phyloP scores from a whole-genome alignment of 2,888 invertebrate species.

The Urechis unicinctus region DNA sequence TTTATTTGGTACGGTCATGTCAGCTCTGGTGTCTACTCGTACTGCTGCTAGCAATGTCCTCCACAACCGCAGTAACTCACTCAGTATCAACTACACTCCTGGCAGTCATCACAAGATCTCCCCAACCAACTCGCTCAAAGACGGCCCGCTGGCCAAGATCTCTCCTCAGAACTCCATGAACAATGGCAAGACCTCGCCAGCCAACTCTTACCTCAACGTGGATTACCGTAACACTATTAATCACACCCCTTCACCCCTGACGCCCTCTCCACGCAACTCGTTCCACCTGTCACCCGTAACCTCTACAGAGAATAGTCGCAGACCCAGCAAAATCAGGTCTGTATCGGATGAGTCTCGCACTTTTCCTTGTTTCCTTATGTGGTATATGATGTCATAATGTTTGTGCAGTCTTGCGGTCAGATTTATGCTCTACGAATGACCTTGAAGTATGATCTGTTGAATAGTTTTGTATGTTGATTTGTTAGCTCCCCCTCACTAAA shows the following conservation, averaged over 20 bases:
- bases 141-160: slow-evolving; percentile 26
- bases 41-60: slow-evolving; percentile 16
- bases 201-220: slow-evolving; percentile 35
- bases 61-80: slow-evolving; percentile 39
- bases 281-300: slow-evolving; percentile 25
- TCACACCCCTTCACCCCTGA: slow-evolving; percentile 26
- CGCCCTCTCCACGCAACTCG: slow-evolving; percentile 27
- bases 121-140: slow-evolving; percentile 34
- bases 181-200: slow-evolving; percentile 31
- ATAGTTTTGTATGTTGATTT: too few relatives aligned
- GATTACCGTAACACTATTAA: slow-evolving; percentile 37
- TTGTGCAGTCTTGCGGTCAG: too few relatives aligned
- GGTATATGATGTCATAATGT: too few relatives aligned
- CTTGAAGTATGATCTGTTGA: too few relatives aligned
- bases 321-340: slow-evolving; percentile 29
- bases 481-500: too few relatives aligned
- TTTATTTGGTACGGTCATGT: slow-evolving; percentile 79
- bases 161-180: slow-evolving; percentile 30
- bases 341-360: neutral
- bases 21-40: slow-evolving; percentile 26
- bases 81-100: slow-evolving; percentile 34
- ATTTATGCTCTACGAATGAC: too few relatives aligned
- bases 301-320: slow-evolving; percentile 21
- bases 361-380: too few relatives aligned
- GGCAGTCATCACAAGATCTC: slow-evolving; percentile 28